Evolutionary conservation across 2,888 invertebrate species (phyloP).

Genomic region (Cantharis rufa): DNA sequence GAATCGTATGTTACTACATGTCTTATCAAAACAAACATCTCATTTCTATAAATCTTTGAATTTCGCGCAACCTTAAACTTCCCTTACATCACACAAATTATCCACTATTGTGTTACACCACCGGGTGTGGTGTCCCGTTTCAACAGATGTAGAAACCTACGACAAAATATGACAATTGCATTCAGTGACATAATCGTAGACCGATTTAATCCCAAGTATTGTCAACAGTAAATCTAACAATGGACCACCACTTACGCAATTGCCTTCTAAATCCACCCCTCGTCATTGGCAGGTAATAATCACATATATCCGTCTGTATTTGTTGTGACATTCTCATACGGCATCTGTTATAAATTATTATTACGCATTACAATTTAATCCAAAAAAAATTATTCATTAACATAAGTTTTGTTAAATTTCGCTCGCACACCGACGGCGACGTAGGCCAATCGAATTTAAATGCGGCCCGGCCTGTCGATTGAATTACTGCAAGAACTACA

Average conservation of each 20-base stretch:
- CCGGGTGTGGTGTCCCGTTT: conserved; percentile 44
- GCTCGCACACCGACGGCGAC: no score
- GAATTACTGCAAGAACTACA: no score
- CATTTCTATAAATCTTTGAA: conserved; percentile 39
- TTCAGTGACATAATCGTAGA: conserved; percentile 36
- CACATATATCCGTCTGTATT: conserved; percentile 44
- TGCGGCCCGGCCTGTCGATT: no score
- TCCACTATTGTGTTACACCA: conserved; percentile 37
- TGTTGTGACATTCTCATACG: conserved; percentile 49
- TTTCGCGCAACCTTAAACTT: conserved; percentile 45
- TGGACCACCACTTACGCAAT: conserved; percentile 46
- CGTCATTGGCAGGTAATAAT: conserved; percentile 52
- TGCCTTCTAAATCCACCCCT: conserved; percentile 33
- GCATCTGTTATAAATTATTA: neutral
- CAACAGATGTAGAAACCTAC: conserved; percentile 48
- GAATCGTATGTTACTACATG: conserved; percentile 17
- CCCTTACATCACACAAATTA: conserved; percentile 42
- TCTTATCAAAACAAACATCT: conserved; percentile 43
- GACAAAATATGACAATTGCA: conserved; percentile 29
- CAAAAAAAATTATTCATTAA: no score
- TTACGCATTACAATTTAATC: neutral
- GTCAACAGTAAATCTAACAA: conserved; percentile 46
- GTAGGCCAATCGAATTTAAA: no score
- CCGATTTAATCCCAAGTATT: conserved; percentile 40
- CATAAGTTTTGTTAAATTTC: no score